Base-by-base conservation (phyloP, 1,140 invertebrate species). In the Gyrodactylus bullatarudis region DNA sequence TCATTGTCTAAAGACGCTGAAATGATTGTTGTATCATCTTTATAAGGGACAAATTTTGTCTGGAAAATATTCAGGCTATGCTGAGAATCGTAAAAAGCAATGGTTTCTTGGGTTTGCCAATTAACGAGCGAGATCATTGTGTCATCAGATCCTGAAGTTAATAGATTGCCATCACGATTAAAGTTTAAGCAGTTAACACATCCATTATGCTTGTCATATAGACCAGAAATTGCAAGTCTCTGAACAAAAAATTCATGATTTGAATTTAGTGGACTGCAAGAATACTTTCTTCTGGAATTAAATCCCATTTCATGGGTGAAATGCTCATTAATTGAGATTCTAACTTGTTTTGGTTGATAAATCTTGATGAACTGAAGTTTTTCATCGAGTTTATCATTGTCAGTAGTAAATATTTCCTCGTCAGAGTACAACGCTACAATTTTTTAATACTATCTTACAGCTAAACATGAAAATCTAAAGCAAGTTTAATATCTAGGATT, bases 181-280 rank as follows among this genome's bases (percentile, higher is more conserved):
- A 71, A 71, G 24, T 71, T 24, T 1, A 71, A 23, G n/a, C 21
- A 21, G n/a, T 71, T 71, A 1, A 71, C 26, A n/a, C 70, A 71
- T 2, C 70, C 70, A 1, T 24, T 24, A n/a, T 71, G 70, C 1
- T 54, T 54, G 8, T 54, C 34, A 54, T 16, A 54, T 8, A 54
- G 8, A 16, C n/a, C n/a, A 8, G 8, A n/a, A 54, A 54, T 54
- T 8, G 34, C 8, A 54, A 54, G 34, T 16, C 34, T 8, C n/a
- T 54, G 8, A 16, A 54, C 34, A n/a, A 16, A 54, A 54, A 54
- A 54, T 8, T 54, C 8, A n/a, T n/a, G n/a, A n/a, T n/a, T n/a
- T n/a, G n/a, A n/a, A n/a, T n/a, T n/a, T n/a, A n/a, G n/a, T n/a
- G n/a, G n/a, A n/a, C n/a, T n/a, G n/a, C n/a, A n/a, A n/a, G n/a